Conservation (phyloP, 2,888 invertebrate genomes). For the Yponomeuta evonymella region DNA sequence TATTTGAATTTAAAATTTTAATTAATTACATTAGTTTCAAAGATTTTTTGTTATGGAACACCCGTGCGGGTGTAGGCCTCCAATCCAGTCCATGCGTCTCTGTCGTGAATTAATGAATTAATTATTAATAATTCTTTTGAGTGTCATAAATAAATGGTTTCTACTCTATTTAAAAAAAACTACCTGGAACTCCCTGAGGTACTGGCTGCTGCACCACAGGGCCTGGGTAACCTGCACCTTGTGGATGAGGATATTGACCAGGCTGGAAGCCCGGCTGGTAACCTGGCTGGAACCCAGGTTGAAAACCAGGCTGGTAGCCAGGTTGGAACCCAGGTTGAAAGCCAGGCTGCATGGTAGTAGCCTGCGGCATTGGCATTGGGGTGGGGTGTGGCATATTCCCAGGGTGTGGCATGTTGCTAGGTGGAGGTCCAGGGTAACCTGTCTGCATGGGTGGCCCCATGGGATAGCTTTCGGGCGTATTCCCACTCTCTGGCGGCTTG, state of each 20-base stretch:
- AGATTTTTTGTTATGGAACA: no score
- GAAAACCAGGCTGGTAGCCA: conserved; percentile 49
- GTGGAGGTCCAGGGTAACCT: conserved; percentile 30
- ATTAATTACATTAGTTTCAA: no score
- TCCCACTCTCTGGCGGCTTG: conserved; percentile 48
- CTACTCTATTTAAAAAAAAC: no score
- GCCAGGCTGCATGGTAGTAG: conserved; percentile 53
- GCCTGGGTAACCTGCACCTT: conserved; percentile 26
- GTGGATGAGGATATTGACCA: conserved; percentile 38
- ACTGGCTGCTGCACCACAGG: conserved; percentile 34
- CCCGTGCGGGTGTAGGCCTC: no score
- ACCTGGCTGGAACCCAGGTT: conserved; percentile 36
- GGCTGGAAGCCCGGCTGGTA: conserved; percentile 24
- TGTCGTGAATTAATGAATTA: no score
- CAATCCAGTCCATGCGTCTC: no score
- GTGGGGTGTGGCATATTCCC: conserved; percentile 31
- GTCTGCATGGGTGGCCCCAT: conserved; percentile 19
- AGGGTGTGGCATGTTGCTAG: conserved; percentile 35
- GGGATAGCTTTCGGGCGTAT: conserved; percentile 27
- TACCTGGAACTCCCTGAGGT: conserved; percentile 22
- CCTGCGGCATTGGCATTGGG: conserved; percentile 42
- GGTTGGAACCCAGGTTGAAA: conserved; percentile 56
- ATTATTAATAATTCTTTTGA: no score
- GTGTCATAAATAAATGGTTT: no score
- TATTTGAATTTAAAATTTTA: no score